Conservation (phyloP, 2,888 invertebrate species). For the Patella caerulea region DNA sequence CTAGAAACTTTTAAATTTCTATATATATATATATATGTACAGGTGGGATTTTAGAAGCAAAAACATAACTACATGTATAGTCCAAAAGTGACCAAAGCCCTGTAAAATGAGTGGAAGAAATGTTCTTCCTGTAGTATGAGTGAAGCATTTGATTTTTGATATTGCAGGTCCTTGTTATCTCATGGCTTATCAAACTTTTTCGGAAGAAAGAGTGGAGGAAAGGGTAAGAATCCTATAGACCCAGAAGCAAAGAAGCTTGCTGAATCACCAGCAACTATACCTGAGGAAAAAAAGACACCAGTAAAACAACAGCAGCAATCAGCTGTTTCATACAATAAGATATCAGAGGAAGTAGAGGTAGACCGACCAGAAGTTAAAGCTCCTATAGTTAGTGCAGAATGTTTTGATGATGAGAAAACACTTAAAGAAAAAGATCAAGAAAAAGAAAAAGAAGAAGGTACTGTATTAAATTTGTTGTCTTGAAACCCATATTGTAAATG, state of each 20-base stretch:
- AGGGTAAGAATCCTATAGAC: conserved; percentile 7
- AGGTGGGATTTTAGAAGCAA: not conserved
- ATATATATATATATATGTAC: not conserved
- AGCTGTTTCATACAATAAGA: conserved; percentile 11
- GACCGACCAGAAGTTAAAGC: conserved; percentile 15
- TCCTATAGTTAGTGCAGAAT: not conserved
- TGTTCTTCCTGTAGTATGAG: too few relatives aligned
- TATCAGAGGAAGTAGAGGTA: conserved; percentile 18
- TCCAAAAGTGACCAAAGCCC: conserved; percentile 5
- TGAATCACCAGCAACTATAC: conserved; percentile 5
- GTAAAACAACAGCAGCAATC: conserved; percentile 7
- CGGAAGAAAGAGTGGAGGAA: conserved; percentile 20
- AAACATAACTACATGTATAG: not conserved
- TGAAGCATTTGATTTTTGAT: too few relatives aligned
- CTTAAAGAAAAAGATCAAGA: not conserved
- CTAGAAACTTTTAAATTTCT: too few relatives aligned
- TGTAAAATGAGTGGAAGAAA: not conserved
- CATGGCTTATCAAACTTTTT: conserved; percentile 20
- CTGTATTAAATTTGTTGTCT: too few relatives aligned
- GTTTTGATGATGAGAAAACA: not conserved
- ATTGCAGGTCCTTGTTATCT: not conserved
- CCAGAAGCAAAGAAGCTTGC: conserved; percentile 6
- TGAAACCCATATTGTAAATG: too few relatives aligned
- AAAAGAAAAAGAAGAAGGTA: not conserved
- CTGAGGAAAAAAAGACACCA: conserved; percentile 12